phyloP scores from a whole-genome alignment of 2,888 invertebrate species.

The Cryptosula pallasiana region DNA sequence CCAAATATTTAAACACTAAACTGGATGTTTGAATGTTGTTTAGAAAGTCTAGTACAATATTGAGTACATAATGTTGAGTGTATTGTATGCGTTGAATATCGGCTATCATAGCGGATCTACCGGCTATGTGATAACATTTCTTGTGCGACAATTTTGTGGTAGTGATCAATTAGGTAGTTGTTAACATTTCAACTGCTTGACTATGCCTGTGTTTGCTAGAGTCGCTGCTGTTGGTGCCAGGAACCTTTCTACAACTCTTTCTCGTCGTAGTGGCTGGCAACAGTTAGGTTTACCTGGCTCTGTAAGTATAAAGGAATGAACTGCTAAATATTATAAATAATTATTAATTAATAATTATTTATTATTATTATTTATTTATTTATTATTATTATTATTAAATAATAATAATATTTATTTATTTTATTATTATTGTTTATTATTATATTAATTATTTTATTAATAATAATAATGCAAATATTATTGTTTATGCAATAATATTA shows the following conservation, averaged over 20 bases:
- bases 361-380: not conserved
- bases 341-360: not conserved
- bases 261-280: conserved; percentile 18
- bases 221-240: not conserved
- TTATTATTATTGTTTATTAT: not conserved
- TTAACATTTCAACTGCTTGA: not conserved
- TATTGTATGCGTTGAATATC: too few species aligned
- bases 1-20: too few species aligned
- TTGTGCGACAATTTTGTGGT: too few species aligned
- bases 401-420: not conserved
- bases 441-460: too few species aligned
- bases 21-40: too few species aligned
- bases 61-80: too few species aligned
- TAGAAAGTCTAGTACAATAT: too few species aligned
- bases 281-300: conserved; percentile 16
- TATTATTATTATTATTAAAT: not conserved
- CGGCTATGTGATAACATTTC: not conserved
- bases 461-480: not conserved
- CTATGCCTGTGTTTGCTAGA: not conserved
- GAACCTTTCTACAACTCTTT: conserved; percentile 12
- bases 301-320: not conserved
- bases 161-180: not conserved
- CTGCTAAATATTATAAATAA: not conserved
- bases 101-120: not conserved
- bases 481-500: not conserved